Percentiles rank a stretch among this genome's conserved stretches.
These are phyloP conservation scores for Drosophila watanabei DNA, from an alignment of 1,140 invertebrate genomes.

Conservation along the genomic window DNA sequence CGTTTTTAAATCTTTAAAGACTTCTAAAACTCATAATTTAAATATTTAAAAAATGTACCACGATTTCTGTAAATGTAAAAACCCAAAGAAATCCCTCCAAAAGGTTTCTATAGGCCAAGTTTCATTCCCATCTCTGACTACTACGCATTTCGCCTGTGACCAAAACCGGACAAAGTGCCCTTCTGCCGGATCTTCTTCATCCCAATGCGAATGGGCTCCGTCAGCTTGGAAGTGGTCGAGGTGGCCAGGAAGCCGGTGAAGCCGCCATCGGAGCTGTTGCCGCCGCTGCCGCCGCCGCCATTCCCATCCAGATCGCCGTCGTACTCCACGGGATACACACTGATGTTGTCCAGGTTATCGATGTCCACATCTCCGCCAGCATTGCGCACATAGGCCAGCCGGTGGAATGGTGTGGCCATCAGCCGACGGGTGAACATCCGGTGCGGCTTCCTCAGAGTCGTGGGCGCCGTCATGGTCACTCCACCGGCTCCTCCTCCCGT, in stretches of 20 bases:
- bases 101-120: constrained; percentile 12
- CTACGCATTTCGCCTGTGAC: constrained; percentile 66
- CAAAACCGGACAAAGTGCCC: constrained; percentile 59
- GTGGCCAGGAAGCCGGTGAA: constrained; percentile 78
- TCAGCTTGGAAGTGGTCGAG: constrained; percentile 69
- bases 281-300: constrained; percentile 19
- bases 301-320: constrained; percentile 50
- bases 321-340: constrained; percentile 75
- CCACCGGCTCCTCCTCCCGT: constrained; percentile 10
- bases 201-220: constrained; percentile 77
- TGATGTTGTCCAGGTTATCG: constrained; percentile 82
- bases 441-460: constrained; percentile 58
- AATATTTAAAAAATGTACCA: neutral
- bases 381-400: constrained; percentile 77
- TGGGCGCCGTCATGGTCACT: constrained; percentile 32
- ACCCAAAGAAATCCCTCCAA: neutral
- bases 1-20: neutral
- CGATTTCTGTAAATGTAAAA: neutral
- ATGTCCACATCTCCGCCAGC: constrained; percentile 80
- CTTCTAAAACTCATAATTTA: neutral
- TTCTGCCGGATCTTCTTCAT: constrained; percentile 73
- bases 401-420: constrained; percentile 75
- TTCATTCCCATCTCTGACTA: constrained; percentile 12
- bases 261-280: constrained; percentile 49
- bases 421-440: constrained; percentile 73